A percentile compares a stretch with the other conserved stretches of the same genome.
Conservation (phyloP, 2,113 vertebrate genomes). For the Ailuropoda melanoleuca region DNA sequence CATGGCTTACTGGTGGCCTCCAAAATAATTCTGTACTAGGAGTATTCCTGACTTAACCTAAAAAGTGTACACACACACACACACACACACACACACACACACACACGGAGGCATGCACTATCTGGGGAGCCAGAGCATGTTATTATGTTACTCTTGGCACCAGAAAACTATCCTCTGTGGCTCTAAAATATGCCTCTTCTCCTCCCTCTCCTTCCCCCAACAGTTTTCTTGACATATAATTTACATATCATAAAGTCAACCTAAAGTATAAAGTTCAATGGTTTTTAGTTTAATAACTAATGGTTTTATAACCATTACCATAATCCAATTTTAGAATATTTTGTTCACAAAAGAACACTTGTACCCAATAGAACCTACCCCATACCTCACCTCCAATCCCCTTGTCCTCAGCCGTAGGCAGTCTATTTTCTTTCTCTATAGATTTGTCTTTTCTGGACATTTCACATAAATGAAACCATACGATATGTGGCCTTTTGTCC, state of each 20-base stretch:
- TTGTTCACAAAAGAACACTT: constrained; percentile 1
- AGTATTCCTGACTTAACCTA: not conserved
- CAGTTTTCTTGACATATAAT: not conserved
- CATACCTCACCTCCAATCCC: not conserved
- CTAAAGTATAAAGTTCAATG: constrained; percentile 7
- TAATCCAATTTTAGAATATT: not conserved
- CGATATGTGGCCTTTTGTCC: not conserved
- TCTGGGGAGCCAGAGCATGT: not conserved
- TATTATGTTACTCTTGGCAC: not conserved
- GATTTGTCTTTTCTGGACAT: not conserved
- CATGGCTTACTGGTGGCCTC: not conserved
- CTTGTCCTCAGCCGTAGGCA: not conserved
- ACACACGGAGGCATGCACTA: not conserved
- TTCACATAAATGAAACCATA: not conserved
- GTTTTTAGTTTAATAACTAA: not conserved
- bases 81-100: not conserved
- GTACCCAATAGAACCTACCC: not conserved
- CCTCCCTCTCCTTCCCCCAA: not conserved
- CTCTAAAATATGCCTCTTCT: not conserved
- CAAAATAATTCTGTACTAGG: not conserved
- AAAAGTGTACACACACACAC: not conserved
- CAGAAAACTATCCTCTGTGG: not conserved
- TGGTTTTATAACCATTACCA: not conserved
- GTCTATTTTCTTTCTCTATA: not conserved
- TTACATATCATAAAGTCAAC: not conserved